Conservation (phyloP, 2,888 invertebrate species). For the Calameuta idolon region DNA sequence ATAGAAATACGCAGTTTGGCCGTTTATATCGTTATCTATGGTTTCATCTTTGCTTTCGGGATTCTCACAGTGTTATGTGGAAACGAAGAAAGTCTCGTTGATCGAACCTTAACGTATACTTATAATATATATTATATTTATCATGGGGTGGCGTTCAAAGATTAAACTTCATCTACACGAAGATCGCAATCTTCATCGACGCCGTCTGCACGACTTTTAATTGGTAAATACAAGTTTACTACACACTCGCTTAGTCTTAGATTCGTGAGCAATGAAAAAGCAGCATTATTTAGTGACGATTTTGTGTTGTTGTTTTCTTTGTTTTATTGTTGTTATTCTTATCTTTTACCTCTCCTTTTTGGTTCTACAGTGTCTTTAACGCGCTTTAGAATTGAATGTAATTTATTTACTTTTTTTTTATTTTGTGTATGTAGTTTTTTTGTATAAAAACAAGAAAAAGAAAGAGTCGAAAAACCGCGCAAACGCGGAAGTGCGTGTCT, state of each 20-base stretch:
- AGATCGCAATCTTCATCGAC: no score
- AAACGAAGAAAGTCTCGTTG: not conserved
- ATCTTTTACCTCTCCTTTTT: slow-evolving; percentile 31
- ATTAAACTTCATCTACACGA: no score
- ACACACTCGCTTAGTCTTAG: not conserved
- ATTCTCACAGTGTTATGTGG: not conserved
- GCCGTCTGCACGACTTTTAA: not conserved
- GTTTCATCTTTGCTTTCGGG: not conserved
- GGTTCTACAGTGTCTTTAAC: slow-evolving; percentile 13
- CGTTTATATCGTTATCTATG: not conserved
- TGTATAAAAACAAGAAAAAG: slow-evolving; percentile 21
- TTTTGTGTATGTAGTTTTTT: not conserved
- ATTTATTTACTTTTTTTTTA: slow-evolving; percentile 13
- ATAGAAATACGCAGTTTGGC: not conserved
- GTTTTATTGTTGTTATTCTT: slow-evolving; percentile 15
- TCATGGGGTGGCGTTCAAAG: not conserved
- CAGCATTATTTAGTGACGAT: not conserved
- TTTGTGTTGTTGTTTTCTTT: slow-evolving; percentile 21
- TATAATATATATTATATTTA: not conserved
- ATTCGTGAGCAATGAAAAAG: not conserved
- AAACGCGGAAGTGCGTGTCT: slow-evolving; percentile 19
- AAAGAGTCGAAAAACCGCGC: slow-evolving; percentile 30
- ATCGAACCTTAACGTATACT: not conserved
- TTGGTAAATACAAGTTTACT: not conserved
- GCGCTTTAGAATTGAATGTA: slow-evolving; percentile 25